Conservation (phyloP, 2,888 invertebrate genomes). For the Chelonus formosanus region DNA sequence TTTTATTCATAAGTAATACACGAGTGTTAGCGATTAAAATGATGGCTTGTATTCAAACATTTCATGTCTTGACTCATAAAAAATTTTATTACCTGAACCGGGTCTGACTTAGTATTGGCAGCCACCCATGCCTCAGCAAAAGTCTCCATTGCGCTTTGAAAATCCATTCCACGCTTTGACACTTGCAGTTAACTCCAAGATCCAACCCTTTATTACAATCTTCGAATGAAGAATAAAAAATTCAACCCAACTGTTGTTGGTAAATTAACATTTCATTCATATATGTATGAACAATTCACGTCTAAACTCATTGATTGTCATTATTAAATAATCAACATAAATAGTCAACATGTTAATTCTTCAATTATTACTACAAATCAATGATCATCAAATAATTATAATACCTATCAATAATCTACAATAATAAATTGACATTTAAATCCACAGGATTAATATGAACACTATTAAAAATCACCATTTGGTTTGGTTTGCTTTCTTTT, state of each 20-base stretch:
- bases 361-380: background rate
- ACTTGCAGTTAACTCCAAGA: slow-evolving; percentile 31
- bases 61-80: too few species aligned
- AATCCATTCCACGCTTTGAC: slow-evolving; percentile 78
- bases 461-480: slow-evolving; percentile 5
- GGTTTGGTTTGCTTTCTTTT: background rate
- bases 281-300: slow-evolving; percentile 7
- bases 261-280: too few species aligned
- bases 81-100: slow-evolving; percentile 57
- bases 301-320: background rate
- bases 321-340: background rate
- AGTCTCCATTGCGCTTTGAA: slow-evolving; percentile 98
- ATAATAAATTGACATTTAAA: background rate
- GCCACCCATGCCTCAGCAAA: slow-evolving; percentile 98
- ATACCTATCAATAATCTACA: slow-evolving; percentile 1
- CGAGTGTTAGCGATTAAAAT: too few species aligned
- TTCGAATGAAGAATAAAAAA: too few species aligned
- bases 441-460: background rate
- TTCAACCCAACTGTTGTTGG: too few species aligned
- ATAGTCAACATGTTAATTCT: background rate
- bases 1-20: too few species aligned
- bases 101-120: slow-evolving; percentile 77
- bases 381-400: background rate
- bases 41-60: too few species aligned
- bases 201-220: background rate